These are phyloP conservation scores for Phrixothrix hirtus DNA, from an alignment of 2,888 invertebrate species.

Conservation along the genomic window DNA sequence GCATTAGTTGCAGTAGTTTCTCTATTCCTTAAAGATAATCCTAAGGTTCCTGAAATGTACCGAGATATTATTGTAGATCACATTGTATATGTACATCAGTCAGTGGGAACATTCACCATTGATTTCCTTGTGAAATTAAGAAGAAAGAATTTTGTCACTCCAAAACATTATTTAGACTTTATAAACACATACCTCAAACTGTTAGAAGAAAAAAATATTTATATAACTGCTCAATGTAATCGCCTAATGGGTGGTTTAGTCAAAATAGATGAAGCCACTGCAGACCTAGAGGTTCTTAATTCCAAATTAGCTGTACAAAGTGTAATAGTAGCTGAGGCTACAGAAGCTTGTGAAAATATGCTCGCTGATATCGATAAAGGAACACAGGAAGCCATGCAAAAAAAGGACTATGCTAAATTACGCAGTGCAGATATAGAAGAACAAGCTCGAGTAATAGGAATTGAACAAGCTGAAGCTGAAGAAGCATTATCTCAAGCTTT, in stretches of 20 bases:
- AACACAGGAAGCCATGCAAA: slow-evolving; percentile 72
- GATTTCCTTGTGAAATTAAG: slow-evolving; percentile 76
- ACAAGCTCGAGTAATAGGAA: slow-evolving; percentile 75
- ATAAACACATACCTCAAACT: slow-evolving; percentile 78
- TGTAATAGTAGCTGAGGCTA: slow-evolving; percentile 75
- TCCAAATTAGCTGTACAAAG: slow-evolving; percentile 80
- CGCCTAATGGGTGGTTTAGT: slow-evolving; percentile 70
- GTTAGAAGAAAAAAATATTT: slow-evolving; percentile 71
- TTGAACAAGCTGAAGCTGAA: slow-evolving; percentile 85
- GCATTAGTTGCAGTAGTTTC: slow-evolving; percentile 87
- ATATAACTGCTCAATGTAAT: slow-evolving; percentile 68
- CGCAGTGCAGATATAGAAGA: slow-evolving; percentile 83
- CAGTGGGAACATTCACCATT: slow-evolving; percentile 70
- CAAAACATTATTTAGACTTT: slow-evolving; percentile 89
- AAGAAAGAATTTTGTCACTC: slow-evolving; percentile 85
- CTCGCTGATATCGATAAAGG: slow-evolving; percentile 75
- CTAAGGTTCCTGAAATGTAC: slow-evolving; percentile 47
- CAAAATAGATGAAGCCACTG: slow-evolving; percentile 88
- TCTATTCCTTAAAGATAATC: slow-evolving; percentile 74
- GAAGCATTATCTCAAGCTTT: slow-evolving; percentile 78
- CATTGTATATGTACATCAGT: slow-evolving; percentile 83
- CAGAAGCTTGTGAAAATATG: slow-evolving; percentile 77
- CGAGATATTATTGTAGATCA: slow-evolving; percentile 77
- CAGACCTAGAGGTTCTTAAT: slow-evolving; percentile 78
- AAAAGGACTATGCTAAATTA: slow-evolving; percentile 77